Evolutionary conservation across 1,140 invertebrate genomes (phyloP).

Genomic region (Oreohelix idahoensis): DNA sequence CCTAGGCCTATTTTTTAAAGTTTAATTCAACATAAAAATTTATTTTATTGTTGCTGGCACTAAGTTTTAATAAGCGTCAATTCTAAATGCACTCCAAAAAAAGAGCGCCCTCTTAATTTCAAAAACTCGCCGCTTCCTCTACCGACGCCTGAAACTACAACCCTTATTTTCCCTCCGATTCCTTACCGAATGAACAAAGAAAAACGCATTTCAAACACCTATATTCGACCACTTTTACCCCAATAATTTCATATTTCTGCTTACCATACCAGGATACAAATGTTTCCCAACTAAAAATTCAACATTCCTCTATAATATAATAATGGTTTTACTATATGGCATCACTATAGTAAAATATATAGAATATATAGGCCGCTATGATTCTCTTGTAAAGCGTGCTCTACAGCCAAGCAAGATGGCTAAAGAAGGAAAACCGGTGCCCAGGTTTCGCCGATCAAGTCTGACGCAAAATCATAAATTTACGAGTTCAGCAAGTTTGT

Average conservation of each 20-base stretch:
- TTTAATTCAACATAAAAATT: no score
- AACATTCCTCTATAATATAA: constrained; percentile 1
- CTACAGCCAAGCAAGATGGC: constrained; percentile 46
- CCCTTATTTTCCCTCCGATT: not conserved
- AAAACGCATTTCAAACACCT: constrained; percentile 14
- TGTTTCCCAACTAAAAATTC: not conserved
- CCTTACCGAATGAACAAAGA: constrained; percentile 18
- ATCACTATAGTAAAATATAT: constrained; percentile 12
- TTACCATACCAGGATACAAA: not conserved
- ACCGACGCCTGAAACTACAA: not conserved
- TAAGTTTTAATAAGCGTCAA: no score
- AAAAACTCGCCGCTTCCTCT: not conserved
- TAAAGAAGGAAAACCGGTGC: constrained; percentile 45
- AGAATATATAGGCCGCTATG: constrained; percentile 27
- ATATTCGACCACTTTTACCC: not conserved
- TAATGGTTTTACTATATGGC: constrained; percentile 8
- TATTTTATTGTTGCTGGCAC: no score
- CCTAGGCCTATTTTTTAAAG: no score
- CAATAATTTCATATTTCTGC: not conserved
- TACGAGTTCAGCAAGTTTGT: constrained; percentile 10
- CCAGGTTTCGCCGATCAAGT: constrained; percentile 35
- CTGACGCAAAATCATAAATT: constrained; percentile 42
- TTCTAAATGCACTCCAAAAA: not conserved
- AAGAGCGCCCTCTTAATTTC: constrained; percentile 17
- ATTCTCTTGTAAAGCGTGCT: constrained; percentile 31